Base-by-base conservation (phyloP, 2,113 vertebrate species). In the Atlantisia rogersi region DNA sequence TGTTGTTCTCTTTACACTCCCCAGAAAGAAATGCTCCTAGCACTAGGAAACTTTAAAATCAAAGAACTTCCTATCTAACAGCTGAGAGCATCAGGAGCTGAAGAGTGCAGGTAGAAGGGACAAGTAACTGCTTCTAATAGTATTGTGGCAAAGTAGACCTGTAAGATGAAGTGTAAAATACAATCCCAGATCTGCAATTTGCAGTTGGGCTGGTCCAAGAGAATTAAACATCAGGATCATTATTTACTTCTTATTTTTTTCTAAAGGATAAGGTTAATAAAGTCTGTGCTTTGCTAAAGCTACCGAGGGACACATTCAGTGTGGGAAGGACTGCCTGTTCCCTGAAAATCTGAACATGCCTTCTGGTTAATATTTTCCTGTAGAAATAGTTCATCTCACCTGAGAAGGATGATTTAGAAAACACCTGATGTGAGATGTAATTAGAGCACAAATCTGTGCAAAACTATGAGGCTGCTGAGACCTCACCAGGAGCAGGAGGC, bases 341-440 rank as follows among this genome's bases (percentile, higher is more conserved):
- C 65, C 69, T 90, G 62, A 92, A 93, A 94, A 95, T 37, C 42
- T 32, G 55, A 90, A 11, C 22, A 71, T 85, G 46, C 60, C 48
- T 91, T 85, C 81, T 70, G 79, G 81, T 67, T 88, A 69, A 65
- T 86, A 91, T 85, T 94, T 90, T 94, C 68, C 37, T 91, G 42
- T 56, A 84, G 69, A 90, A 94, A 75, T 44, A 90, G n/a, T 76
- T 85, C 88, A 48, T n/a, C 60, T 96, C 86, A 94, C 82, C 86
- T 88, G 84, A 94, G 82, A 92, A 73, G 60, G 91, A 96, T 81
- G 70, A 92, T 75, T 86, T 81, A 59, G 65, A 95, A 93, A 91
- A 91, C 53, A 81, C 79, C 46, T 86, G 58, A 71, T 79, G 88
- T 91, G 86, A 84, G 75, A 91, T 50, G 73, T 78, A 85, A 91